Base-by-base conservation (phyloP, 2,113 vertebrate species). In the Menidia beryllina region DNA sequence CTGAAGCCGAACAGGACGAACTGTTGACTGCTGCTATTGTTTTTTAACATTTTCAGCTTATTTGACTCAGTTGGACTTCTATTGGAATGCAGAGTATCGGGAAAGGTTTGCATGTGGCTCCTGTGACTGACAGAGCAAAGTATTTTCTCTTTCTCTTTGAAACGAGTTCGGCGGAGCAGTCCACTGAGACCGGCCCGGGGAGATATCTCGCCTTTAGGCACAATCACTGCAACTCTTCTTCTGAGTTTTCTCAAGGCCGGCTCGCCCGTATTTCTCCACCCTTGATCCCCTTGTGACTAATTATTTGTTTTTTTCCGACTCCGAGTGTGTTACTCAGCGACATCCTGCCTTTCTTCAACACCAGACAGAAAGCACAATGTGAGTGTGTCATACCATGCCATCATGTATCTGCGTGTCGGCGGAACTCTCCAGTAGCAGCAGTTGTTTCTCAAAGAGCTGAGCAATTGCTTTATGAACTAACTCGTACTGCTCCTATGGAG, bases 391-490 rank as follows among this genome's bases (percentile, higher is more conserved):
- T 94, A 99, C 97, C 95, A 96, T 93, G 89, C 94, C 94, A 83
- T 97, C 96, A 57, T 93, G 90, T 84, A 96, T 93, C 88, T 96
- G 93, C 75, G 94, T 91, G 67, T 91, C 91, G 30, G 92, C 94
- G 65, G 94, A 92, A 74, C 95, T 94, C 88, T 98, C 95, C 36
- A 97, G 95, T 30, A 93, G 89, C 58, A 93, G 94, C 76, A 99
- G 93, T 79, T 97, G 97, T 83, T 98, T 98, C 88, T 97, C 89
- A 88, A 99, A 99, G 6, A 99, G 94, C 62, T 99, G 97, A 26
- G 96, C 95, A 21, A 99, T 98, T 3, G 97, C 97, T 93, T 94
- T 93, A 69, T 99, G 97, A 82, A 99, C 98, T 74, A 99, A 93
- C 83, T 99, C 98, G 60, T 99, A 99, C 84, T 99, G 98, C 88